Conservation (phyloP, 1,140 invertebrate species). For the Magallana angulata region DNA sequence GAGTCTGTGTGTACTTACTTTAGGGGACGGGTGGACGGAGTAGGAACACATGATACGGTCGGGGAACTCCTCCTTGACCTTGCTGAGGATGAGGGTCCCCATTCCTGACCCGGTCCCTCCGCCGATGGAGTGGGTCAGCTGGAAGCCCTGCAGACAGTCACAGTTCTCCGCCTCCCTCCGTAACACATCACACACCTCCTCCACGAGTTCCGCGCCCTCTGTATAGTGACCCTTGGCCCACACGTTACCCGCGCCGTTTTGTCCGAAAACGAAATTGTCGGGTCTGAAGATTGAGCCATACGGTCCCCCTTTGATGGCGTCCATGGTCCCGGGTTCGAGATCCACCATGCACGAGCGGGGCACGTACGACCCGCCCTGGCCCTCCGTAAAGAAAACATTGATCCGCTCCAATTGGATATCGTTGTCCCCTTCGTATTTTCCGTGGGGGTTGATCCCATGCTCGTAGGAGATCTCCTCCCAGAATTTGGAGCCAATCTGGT, state of each 20-base stretch:
- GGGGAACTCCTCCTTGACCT: constrained; percentile 83
- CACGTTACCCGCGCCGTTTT: constrained; percentile 89
- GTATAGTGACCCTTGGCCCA: constrained; percentile 95
- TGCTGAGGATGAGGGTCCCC: constrained; percentile 83
- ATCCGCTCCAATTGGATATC: constrained; percentile 47
- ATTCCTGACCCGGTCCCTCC: constrained; percentile 78
- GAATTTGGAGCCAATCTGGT: constrained; percentile 78
- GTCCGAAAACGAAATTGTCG: constrained; percentile 78
- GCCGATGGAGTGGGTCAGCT: constrained; percentile 88
- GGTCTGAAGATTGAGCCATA: constrained; percentile 84
- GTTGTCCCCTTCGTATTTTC: constrained; percentile 43
- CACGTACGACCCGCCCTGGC: constrained; percentile 60
- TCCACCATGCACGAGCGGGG: constrained; percentile 92
- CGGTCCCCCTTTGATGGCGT: constrained; percentile 85
- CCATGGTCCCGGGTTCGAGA: constrained; percentile 61
- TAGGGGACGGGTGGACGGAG: constrained; percentile 93
- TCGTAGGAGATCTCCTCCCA: constrained; percentile 52
- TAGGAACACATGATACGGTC: constrained; percentile 96
- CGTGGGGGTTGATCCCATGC: constrained; percentile 51
- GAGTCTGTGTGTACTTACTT: constrained; percentile 80
- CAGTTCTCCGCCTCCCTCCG: constrained; percentile 91
- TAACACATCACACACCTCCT: constrained; percentile 80
- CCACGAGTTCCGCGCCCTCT: constrained; percentile 84
- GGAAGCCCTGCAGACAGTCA: constrained; percentile 89
- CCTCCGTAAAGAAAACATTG: constrained; percentile 52